These are phyloP conservation scores for Xestoiulus laeticollis DNA, from an alignment of 2,888 invertebrate species.

Conservation along the genomic window DNA sequence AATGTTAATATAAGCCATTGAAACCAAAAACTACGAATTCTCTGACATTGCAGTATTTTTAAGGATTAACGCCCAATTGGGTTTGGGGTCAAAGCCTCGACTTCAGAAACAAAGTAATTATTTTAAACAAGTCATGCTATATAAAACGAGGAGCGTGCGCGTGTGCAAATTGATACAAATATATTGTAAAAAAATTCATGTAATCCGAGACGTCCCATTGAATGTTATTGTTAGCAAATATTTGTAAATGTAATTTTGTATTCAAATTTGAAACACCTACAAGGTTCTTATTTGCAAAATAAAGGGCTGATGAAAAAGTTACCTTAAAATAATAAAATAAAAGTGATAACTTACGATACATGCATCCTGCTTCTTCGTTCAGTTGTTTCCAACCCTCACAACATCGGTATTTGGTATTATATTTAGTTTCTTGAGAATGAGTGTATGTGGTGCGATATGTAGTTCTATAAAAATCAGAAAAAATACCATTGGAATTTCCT, in stretches of 20 bases:
- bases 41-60: background rate
- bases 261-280: background rate
- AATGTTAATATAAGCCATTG: background rate
- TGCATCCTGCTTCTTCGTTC: conserved; percentile 64
- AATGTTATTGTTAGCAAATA: conserved; percentile 10
- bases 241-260: background rate
- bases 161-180: background rate
- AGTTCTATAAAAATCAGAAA: conserved; percentile 63
- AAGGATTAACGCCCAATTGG: background rate
- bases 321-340: background rate
- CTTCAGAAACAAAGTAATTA: background rate
- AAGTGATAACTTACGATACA: conserved; percentile 63
- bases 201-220: background rate
- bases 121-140: background rate
- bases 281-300: background rate
- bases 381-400: conserved; percentile 67
- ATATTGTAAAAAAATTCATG: conserved; percentile 7
- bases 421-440: conserved; percentile 64
- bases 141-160: background rate
- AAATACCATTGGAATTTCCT: background rate
- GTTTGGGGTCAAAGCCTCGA: background rate
- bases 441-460: conserved; percentile 67
- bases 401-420: conserved; percentile 65
- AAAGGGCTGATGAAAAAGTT: background rate
- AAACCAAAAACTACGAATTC: background rate